Evolutionary conservation across 2,888 invertebrate genomes (phyloP).

Genomic region (Epinotia brunnichana): DNA sequence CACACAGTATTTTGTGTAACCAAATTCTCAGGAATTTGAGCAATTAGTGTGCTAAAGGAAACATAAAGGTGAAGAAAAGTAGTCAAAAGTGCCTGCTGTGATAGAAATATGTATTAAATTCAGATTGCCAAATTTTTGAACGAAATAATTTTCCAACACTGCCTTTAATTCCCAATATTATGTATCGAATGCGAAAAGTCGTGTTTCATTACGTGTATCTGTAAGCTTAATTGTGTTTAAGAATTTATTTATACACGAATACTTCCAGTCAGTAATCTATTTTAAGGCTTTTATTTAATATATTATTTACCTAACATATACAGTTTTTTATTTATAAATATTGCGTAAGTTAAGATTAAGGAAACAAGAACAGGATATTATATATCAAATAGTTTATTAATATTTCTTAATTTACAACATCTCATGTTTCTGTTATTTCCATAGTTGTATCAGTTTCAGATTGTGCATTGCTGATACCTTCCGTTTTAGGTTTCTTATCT

Average conservation of each 20-base stretch:
- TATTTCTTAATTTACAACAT: constrained; percentile 45
- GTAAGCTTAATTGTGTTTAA: background rate
- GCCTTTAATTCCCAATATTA: constrained; percentile 48
- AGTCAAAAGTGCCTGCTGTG: constrained; percentile 26
- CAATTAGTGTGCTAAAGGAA: background rate
- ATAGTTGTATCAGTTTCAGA: constrained; percentile 46
- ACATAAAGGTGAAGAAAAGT: background rate
- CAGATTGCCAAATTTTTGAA: constrained; percentile 57
- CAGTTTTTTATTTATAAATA: constrained; percentile 19
- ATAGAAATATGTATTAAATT: constrained; percentile 39
- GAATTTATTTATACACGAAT: constrained; percentile 20
- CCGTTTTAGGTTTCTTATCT: constrained; percentile 49
- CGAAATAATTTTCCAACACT: constrained; percentile 38
- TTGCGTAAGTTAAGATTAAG: background rate
- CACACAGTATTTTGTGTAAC: background rate
- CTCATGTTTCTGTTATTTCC: constrained; percentile 44
- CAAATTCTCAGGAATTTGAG: background rate
- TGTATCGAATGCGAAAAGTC: constrained; percentile 44
- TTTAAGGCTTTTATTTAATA: constrained; percentile 52
- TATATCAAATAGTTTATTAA: background rate
- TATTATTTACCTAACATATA: constrained; percentile 45
- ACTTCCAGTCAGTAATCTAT: constrained; percentile 51
- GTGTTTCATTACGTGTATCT: constrained; percentile 12
- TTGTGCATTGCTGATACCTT: constrained; percentile 46
- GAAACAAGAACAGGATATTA: background rate